phyloP scores from a whole-genome alignment of 2,888 invertebrate genomes.

The Drosophila aldrichi region DNA sequence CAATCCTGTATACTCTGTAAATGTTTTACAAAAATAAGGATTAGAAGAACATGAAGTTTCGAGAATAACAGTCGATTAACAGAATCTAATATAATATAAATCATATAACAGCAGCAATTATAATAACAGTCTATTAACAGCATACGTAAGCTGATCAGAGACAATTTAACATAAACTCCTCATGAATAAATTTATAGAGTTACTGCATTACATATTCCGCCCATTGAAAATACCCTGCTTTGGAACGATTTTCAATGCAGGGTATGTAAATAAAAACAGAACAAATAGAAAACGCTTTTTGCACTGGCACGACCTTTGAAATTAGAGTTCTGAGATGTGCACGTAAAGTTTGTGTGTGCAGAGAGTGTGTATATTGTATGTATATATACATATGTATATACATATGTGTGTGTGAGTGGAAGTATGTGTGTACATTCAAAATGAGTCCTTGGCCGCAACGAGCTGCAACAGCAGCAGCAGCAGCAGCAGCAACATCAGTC shows the following conservation, averaged over 20 bases:
- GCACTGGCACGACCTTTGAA: slow-evolving; percentile 70
- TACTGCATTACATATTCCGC: background rate
- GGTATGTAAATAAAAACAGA: slow-evolving; percentile 43
- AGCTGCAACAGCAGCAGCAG: slow-evolving; percentile 49
- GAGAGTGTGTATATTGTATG: slow-evolving; percentile 16
- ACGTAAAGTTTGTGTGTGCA: slow-evolving; percentile 65
- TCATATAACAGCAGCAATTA: background rate
- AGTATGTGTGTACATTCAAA: slow-evolving; percentile 66
- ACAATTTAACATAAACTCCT: background rate
- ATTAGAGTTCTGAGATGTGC: slow-evolving; percentile 77
- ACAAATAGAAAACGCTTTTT: slow-evolving; percentile 48
- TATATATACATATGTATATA: slow-evolving; percentile 6
- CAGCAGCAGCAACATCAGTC: slow-evolving; percentile 1
- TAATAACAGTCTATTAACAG: background rate
- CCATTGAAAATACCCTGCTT: background rate
- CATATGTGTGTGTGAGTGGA: slow-evolving; percentile 6
- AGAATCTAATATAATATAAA: background rate
- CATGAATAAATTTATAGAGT: too few species aligned
- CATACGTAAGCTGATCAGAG: background rate
- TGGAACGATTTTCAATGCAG: background rate
- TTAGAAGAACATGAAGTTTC: background rate
- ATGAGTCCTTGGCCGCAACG: slow-evolving; percentile 79
- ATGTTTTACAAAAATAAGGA: background rate
- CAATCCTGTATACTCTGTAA: background rate
- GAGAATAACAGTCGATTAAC: background rate